Base-by-base conservation (phyloP, 2,113 vertebrate species). In the Hyla sarda region DNA sequence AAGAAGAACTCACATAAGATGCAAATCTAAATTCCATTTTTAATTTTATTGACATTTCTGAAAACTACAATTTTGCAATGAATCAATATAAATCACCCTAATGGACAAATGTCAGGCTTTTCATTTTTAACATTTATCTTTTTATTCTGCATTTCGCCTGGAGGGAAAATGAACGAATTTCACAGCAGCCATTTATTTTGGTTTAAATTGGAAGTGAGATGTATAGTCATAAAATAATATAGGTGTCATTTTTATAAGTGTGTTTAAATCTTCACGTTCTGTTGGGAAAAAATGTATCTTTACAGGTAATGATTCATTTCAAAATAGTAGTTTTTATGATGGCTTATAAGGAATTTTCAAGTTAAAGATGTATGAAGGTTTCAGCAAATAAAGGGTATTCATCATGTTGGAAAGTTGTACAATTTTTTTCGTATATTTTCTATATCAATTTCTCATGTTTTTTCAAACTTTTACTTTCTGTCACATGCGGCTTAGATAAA, bases 61-160 rank as follows among this genome's bases (percentile, higher is more conserved):
- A 41, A 41, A 41, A 37, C 10, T 2, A 41, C 17, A 54, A 21
- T 77, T 30, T 80, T 60, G 21, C 21, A 3, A 23, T 17, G 37
- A 80, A 50, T 62, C 45, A 45, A n/a, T 34, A 62, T 80, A 62
- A 80, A 47, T 80, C 56, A 45, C 28, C 0, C 12, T 45, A 62
- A 62, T 62, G n/a, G 78, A 19, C 56, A 47, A 62, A 80, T 80
- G 17, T 62, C 56, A 16, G 3, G 32, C 37, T 62, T 80, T 45
- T 62, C 41, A 45, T 62, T 62, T 45, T 6, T 80, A 80, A 62
- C 54, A 62, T 80, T 13, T 80, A 80, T 80, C 37, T 45, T 54
- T 19, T 45, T 62, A 62, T 37, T 47, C n/a, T 28, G 37, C 23
- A 80, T 80, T 62, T 62, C 60, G 78, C 34, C 78, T 47, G 37